A percentile compares a stretch with the other conserved stretches of the same genome.
Evolutionary conservation across 37 sponge, comb jelly and placozoan species (phyloP).

Genomic region (Hexactinellida sp.): DNA sequence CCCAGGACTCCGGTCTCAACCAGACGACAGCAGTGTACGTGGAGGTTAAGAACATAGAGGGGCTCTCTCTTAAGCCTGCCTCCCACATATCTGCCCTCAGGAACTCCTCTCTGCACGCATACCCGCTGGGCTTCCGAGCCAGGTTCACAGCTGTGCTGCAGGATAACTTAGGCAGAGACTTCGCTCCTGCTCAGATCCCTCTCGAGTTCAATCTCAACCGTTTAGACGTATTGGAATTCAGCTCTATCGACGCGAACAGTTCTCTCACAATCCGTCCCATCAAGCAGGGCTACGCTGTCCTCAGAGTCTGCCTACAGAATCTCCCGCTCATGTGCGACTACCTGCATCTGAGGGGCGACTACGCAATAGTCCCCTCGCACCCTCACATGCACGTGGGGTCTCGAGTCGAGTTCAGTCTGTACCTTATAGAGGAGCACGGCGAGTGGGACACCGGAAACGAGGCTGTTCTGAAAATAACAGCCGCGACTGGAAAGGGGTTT

Average conservation of each 20-base stretch:
- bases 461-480: slow-evolving; percentile 27
- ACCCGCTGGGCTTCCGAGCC: slow-evolving; percentile 68
- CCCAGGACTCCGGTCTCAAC: slow-evolving; percentile 41
- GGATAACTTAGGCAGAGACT: slow-evolving; percentile 48
- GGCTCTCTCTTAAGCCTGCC: slow-evolving; percentile 35
- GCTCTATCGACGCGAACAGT: slow-evolving; percentile 26
- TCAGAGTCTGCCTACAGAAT: slow-evolving; percentile 32
- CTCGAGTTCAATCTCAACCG: slow-evolving; percentile 40
- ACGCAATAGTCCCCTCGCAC: slow-evolving; percentile 61
- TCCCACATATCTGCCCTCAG: slow-evolving; percentile 45
- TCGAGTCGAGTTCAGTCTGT: slow-evolving; percentile 52
- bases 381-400: slow-evolving; percentile 55
- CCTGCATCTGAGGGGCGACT: slow-evolving; percentile 41
- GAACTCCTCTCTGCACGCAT: slow-evolving; percentile 50
- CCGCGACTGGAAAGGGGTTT: slow-evolving; percentile 34
- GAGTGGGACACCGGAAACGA: slow-evolving; percentile 41
- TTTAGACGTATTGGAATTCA: neutral
- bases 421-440: slow-evolving; percentile 47
- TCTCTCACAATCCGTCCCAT: slow-evolving; percentile 45
- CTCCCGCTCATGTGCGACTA: slow-evolving; percentile 43
- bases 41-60: slow-evolving; percentile 42
- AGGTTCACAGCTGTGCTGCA: slow-evolving; percentile 44
- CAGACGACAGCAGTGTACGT: slow-evolving; percentile 53
- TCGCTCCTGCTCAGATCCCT: slow-evolving; percentile 34
- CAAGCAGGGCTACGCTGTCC: slow-evolving; percentile 46